Conservation (phyloP, 2,888 invertebrate species). For the Leptura quadrifasciata region DNA sequence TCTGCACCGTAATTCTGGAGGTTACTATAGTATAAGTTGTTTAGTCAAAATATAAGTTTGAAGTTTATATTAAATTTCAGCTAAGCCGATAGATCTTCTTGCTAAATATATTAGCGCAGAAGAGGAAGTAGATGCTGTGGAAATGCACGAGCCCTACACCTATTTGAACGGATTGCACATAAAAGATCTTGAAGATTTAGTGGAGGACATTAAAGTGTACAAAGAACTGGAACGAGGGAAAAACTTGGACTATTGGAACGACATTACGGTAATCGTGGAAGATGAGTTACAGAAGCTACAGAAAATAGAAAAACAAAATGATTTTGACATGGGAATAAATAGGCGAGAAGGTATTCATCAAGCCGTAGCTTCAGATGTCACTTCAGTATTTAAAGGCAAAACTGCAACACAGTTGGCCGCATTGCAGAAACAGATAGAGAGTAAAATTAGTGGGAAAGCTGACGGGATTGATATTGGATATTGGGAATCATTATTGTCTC, state of each 20-base stretch:
- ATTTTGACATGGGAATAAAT: conserved; percentile 77
- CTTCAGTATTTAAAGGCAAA: conserved; percentile 94
- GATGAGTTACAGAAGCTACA: conserved; percentile 93
- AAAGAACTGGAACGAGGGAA: conserved; percentile 92
- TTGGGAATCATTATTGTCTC: conserved; percentile 97
- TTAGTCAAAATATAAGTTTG: too few species aligned
- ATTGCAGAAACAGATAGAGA: conserved; percentile 89
- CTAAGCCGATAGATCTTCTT: conserved; percentile 97
- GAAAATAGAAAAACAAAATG: conserved; percentile 81
- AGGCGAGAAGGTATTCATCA: conserved; percentile 84
- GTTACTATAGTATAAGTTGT: too few species aligned
- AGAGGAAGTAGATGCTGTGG: conserved; percentile 91
- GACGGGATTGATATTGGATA: conserved; percentile 97
- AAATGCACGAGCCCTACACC: conserved; percentile 98
- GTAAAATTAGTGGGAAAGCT: conserved; percentile 87
- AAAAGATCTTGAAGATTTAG: conserved; percentile 94
- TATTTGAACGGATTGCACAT: conserved; percentile 93
- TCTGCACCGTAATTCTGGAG: too few species aligned
- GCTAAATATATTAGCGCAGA: conserved; percentile 97
- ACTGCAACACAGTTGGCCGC: conserved; percentile 89
- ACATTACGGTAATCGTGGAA: conserved; percentile 95
- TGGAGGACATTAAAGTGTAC: conserved; percentile 97
- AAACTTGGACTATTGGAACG: conserved; percentile 95
- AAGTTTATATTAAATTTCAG: conserved; percentile 68
- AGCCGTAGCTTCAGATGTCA: conserved; percentile 93